Percentiles rank a stretch among this genome's conserved stretches.
These are phyloP conservation scores for Crax fasciolata DNA, from an alignment of 2,797 vertebrate species.

Conservation along the genomic window DNA sequence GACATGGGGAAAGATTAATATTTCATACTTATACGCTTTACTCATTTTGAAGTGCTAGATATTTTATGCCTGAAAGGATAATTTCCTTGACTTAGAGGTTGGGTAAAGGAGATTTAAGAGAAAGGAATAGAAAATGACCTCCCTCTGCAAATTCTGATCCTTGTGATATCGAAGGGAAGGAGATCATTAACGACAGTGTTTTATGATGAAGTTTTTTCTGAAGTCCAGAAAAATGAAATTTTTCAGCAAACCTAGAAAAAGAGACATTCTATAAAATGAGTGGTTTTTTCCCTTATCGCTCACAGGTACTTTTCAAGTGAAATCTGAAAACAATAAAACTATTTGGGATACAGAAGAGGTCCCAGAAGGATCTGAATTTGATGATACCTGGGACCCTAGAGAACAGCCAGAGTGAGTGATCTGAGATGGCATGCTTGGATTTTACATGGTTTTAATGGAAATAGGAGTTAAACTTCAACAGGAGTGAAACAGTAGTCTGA, in stretches of 20 bases:
- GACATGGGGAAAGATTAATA: background rate
- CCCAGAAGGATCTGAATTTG: constrained; percentile 79
- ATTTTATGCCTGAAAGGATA: constrained; percentile 4
- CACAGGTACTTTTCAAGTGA: constrained; percentile 53
- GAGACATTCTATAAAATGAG: constrained; percentile 21
- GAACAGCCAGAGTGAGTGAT: constrained; percentile 85
- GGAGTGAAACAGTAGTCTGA: background rate
- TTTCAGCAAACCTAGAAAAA: constrained; percentile 11
- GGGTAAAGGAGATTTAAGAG: background rate
- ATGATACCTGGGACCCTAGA: constrained; percentile 82
- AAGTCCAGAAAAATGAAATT: background rate
- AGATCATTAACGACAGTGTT: background rate
- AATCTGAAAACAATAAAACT: constrained; percentile 49
- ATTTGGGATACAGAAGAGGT: constrained; percentile 84
- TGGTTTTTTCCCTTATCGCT: constrained; percentile 1
- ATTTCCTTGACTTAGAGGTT: background rate
- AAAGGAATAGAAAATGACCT: constrained; percentile 7
- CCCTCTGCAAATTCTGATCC: background rate
- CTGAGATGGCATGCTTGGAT: background rate
- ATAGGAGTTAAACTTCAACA: background rate
- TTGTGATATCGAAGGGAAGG: background rate
- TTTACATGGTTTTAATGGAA: constrained; percentile 5
- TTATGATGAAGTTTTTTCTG: background rate
- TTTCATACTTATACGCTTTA: background rate
- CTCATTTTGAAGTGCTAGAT: background rate